Conservation (phyloP, 2,113 vertebrate species). For the Blennius ocellaris region DNA sequence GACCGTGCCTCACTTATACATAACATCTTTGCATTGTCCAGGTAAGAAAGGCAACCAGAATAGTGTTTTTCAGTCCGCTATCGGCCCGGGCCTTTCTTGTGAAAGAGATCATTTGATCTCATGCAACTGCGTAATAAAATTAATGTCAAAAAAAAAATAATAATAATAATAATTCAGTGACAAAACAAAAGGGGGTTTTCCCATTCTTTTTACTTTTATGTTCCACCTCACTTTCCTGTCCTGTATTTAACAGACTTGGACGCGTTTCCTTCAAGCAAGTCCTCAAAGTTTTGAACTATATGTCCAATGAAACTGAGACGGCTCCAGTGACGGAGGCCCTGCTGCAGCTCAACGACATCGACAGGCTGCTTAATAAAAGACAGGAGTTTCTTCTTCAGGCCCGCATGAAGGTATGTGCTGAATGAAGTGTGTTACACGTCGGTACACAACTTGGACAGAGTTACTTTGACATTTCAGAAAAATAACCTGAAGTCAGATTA, state of each 20-base stretch:
- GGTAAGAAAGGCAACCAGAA: slow-evolving; percentile 75
- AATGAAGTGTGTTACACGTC: neutral
- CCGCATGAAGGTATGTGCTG: slow-evolving; percentile 82
- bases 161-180: neutral
- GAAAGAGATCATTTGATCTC: too few relatives aligned
- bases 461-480: neutral
- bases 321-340: slow-evolving; percentile 89
- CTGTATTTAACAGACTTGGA: slow-evolving; percentile 82
- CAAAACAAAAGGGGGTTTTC: neutral
- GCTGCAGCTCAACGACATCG: slow-evolving; percentile 86
- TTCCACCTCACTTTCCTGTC: neutral
- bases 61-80: neutral
- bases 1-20: slow-evolving; percentile 93
- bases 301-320: slow-evolving; percentile 85
- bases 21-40: slow-evolving; percentile 90
- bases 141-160: too few relatives aligned
- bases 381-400: slow-evolving; percentile 77
- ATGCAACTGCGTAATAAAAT: too few relatives aligned
- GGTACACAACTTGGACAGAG: neutral
- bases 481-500: neutral
- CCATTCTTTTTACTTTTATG: neutral
- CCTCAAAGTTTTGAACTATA: slow-evolving; percentile 85
- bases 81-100: too few relatives aligned
- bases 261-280: slow-evolving; percentile 85
- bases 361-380: slow-evolving; percentile 88